Percentiles rank a stretch among this genome's conserved stretches.
These are phyloP conservation scores for Ctenicera cuprea DNA, from an alignment of 2,888 invertebrate species.

Conservation along the genomic window DNA sequence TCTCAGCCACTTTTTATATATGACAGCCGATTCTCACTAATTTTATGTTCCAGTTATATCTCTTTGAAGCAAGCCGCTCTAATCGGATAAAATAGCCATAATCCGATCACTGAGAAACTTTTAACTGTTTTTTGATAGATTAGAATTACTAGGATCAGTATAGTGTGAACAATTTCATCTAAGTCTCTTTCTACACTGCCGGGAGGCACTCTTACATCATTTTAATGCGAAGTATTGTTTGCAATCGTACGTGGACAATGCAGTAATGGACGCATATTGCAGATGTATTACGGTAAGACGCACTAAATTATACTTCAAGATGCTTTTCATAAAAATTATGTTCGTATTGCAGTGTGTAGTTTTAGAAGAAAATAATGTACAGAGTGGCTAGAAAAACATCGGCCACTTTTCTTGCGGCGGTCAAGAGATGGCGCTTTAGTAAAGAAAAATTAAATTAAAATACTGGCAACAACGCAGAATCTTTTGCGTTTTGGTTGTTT, in stretches of 20 bases:
- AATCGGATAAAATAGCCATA: slow-evolving; percentile 25
- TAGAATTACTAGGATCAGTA: slow-evolving; percentile 8
- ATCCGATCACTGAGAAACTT: slow-evolving; percentile 17
- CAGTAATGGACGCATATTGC: not conserved
- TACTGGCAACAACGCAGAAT: no score
- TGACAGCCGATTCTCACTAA: slow-evolving; percentile 23
- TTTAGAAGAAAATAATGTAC: no score
- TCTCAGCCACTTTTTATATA: slow-evolving; percentile 18
- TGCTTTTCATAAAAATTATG: no score
- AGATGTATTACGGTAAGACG: slow-evolving; percentile 1
- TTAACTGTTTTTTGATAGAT: slow-evolving; percentile 15
- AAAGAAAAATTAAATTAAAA: no score
- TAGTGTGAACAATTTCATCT: slow-evolving; percentile 15
- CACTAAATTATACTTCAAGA: no score
- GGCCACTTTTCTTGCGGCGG: no score
- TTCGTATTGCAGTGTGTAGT: no score
- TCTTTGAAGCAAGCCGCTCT: slow-evolving; percentile 21
- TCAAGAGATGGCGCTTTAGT: no score
- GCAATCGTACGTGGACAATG: not conserved
- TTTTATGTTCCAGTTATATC: slow-evolving; percentile 24
- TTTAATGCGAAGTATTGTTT: not conserved
- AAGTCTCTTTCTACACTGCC: not conserved
- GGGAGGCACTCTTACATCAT: not conserved
- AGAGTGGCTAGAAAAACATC: no score
- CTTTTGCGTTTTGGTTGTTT: no score